phyloP scores from a whole-genome alignment of 2,888 invertebrate genomes.

The Mechanitis messenoides region DNA sequence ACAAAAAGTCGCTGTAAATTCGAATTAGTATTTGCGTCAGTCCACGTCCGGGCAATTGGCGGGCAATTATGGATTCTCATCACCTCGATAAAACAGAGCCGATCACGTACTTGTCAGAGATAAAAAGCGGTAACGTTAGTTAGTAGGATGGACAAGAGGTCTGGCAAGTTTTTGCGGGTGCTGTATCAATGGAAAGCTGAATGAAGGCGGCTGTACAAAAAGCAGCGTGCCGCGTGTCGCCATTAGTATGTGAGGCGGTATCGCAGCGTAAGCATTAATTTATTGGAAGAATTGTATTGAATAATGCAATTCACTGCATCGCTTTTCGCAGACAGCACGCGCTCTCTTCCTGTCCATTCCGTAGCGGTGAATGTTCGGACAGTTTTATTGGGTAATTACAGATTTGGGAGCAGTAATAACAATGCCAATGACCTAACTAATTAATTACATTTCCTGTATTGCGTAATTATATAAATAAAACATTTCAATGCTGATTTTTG shows the following conservation, averaged over 20 bases:
- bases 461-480: slow-evolving; percentile 8
- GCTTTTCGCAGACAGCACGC: slow-evolving; percentile 52
- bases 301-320: slow-evolving; percentile 57
- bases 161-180: slow-evolving; percentile 54
- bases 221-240: slow-evolving; percentile 65
- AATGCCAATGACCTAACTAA: not conserved
- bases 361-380: slow-evolving; percentile 17
- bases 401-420: slow-evolving; percentile 11
- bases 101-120: slow-evolving; percentile 59
- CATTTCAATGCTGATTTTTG: slow-evolving; percentile 5
- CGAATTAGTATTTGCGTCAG: slow-evolving; percentile 25
- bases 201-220: slow-evolving; percentile 57
- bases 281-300: slow-evolving; percentile 70
- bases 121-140: slow-evolving; percentile 58
- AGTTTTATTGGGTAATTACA: slow-evolving; percentile 25
- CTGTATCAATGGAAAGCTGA: slow-evolving; percentile 70
- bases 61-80: slow-evolving; percentile 55
- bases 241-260: slow-evolving; percentile 70
- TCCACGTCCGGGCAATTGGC: slow-evolving; percentile 31
- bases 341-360: slow-evolving; percentile 51
- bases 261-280: slow-evolving; percentile 71
- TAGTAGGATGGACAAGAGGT: slow-evolving; percentile 50
- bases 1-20: slow-evolving; percentile 24
- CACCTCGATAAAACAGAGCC: slow-evolving; percentile 52
- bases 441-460: slow-evolving; percentile 10